Conservation (phyloP, 2,888 invertebrate species). For the Lottia scabra region DNA sequence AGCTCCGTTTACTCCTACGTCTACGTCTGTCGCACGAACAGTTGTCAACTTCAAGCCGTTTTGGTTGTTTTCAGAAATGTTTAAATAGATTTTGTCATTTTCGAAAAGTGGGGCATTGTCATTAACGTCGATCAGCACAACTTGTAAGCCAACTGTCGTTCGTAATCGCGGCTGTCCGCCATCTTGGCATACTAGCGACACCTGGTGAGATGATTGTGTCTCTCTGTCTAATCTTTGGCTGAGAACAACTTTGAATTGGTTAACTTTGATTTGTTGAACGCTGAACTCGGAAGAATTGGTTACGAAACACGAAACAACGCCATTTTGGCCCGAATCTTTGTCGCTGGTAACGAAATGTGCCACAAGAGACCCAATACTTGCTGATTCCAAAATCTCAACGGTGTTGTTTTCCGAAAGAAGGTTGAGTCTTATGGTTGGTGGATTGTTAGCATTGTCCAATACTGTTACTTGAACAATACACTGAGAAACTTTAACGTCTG, state of each 20-base stretch:
- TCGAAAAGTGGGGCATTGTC: neutral
- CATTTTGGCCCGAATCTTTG: neutral
- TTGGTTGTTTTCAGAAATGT: neutral
- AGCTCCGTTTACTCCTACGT: neutral
- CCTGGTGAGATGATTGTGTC: neutral
- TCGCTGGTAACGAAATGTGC: neutral
- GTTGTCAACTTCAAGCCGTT: neutral
- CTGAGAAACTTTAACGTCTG: neutral
- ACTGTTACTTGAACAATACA: neutral
- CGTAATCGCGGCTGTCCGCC: neutral
- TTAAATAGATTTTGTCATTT: neutral
- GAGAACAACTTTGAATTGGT: neutral
- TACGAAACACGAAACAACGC: neutral
- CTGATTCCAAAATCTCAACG: neutral
- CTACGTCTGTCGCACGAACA: neutral
- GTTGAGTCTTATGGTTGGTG: neutral
- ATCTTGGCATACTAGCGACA: neutral
- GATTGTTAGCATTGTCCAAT: neutral
- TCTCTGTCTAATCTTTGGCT: neutral
- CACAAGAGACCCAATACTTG: neutral
- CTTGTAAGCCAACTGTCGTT: neutral
- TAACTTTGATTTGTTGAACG: neutral
- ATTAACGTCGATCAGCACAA: neutral
- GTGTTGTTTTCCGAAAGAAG: neutral
- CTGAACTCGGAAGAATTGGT: neutral